Evolutionary conservation across 2,113 vertebrate genomes (phyloP), one percentile per base, ranked within the genome.

Genomic region (Pontoporia blainvillei): DNA sequence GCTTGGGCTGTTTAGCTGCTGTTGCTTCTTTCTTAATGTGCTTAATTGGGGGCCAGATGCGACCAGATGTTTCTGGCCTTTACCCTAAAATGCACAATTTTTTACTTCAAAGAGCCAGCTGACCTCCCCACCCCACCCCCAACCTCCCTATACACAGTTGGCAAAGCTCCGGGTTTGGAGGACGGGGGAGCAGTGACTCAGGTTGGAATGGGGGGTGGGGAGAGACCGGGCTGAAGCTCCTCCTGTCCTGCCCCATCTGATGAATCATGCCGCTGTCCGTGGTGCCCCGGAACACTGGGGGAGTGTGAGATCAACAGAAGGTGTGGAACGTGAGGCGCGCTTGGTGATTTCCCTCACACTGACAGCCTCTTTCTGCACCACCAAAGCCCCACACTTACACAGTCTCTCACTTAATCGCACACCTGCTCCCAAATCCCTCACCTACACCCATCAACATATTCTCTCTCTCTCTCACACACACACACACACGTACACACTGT

Each of bases 41-140:
- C 78, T 94, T 97, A 97, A 97, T 97, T 97, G 97, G 78, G 76
- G 41, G 12, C 86, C 86, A 92, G 18, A 88, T 85, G 87, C 59
- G 3, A 17, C 95, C 73, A 95, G 54, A 83, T 96, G 86, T 96
- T 98, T 97, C 92, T 90, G 79, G 69, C 61, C 57, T 83, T 97
- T 92, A 52, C 89, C 78, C 86, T 93, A 96, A 97, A 96, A 64
- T 90, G 82, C 91, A 85, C 90, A 94, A 89, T 97, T 97, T 97
- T 93, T 94, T 59, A 94, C 96, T 97, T 98, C 98, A 98, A 97
- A 98, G 94, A 49, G 69, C 94, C 95, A 97, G 34, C 88, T 97
- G 96, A 96, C 20, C 31, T 76, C 36, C 79, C 72, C 78, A 21
- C 75, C 75, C 29, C 66, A 72, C 49, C 23, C 34, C 66, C 71